Base-by-base conservation (phyloP, 1,140 invertebrate species). In the Drosophila lini region DNA sequence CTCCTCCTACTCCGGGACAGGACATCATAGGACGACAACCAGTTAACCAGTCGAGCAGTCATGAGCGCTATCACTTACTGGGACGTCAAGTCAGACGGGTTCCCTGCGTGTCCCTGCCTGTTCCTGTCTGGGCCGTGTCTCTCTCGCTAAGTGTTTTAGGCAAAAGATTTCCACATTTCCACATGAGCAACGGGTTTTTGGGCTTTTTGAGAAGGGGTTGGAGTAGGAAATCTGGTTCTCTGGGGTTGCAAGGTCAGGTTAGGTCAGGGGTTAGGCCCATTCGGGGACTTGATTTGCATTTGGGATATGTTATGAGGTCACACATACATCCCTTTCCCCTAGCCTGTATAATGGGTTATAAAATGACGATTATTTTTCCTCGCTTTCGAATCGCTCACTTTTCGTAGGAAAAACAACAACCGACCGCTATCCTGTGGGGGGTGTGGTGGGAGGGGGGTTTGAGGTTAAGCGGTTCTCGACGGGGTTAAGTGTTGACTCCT, bases 1-100 rank as follows among this genome's bases (percentile, higher is more conserved):
- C 31, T 34, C 19, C 34, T 56, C 15, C 31, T 9, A 11, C 5
- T 45, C 19, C 19, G n/a, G 19, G 44, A 31, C 36, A 34, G 42
- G 19, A 32, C 48, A 52, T 7, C 0, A 45, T 22, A 16, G 41
- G 34, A 45, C 47, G 22, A 56, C 38, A 71, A 48, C 53, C 48
- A 65, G 74, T 31, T 55, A 61, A 69, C 45, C 60, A 65, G 78
- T 75, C 40, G 47, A 71, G 60, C 70, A 78, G 75, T 79, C 81
- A 76, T 71, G 80, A 83, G 80, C 63, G 83, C 63, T 89, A 88
- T 88, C 83, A 88, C 84, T 89, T 88, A 86, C 83, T 82, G 81
- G 65, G 71, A 73, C 86, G 53, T 78, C 76, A 88, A 74, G 80
- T 83, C 71, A 73, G 76, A 86, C 83, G 74, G 79, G 83, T 88